Percentiles rank a stretch among this genome's conserved stretches.
phyloP scores from a whole-genome alignment of 2,113 vertebrate genomes.

The Python bivittatus region DNA sequence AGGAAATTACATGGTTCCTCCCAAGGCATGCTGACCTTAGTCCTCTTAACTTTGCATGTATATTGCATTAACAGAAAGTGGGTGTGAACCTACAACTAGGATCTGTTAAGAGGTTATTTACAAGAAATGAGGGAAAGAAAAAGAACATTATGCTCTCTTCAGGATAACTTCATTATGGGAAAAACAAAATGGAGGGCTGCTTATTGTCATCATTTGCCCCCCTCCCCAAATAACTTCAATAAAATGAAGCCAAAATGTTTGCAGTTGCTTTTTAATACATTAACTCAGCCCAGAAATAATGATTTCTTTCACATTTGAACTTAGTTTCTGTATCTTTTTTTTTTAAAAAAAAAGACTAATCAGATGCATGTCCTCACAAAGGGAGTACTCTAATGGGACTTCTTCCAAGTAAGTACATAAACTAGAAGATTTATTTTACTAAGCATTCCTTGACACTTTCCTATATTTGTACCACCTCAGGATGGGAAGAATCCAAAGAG shows the following conservation, averaged over 20 bases:
- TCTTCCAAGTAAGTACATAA: no score
- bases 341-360: not conserved
- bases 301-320: not conserved
- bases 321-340: not conserved
- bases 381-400: not conserved
- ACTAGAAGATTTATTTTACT: no score
- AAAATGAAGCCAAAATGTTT: slow-evolving; percentile 21
- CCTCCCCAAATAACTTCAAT: slow-evolving; percentile 41
- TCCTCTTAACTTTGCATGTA: not conserved
- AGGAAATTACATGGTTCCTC: not conserved
- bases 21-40: not conserved
- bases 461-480: no score
- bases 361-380: not conserved
- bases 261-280: slow-evolving; percentile 17
- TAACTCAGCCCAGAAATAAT: slow-evolving; percentile 33
- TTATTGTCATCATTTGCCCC: slow-evolving; percentile 41
- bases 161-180: slow-evolving; percentile 27
- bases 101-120: not conserved
- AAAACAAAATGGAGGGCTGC: not conserved
- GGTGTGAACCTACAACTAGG: not conserved
- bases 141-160: slow-evolving; percentile 47
- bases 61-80: not conserved
- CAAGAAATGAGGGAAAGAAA: not conserved
- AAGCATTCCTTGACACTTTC: no score
- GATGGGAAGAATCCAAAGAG: no score